These are phyloP conservation scores for Camarhynchus parvulus DNA, from an alignment of 2,113 vertebrate species.

Conservation along the genomic window DNA sequence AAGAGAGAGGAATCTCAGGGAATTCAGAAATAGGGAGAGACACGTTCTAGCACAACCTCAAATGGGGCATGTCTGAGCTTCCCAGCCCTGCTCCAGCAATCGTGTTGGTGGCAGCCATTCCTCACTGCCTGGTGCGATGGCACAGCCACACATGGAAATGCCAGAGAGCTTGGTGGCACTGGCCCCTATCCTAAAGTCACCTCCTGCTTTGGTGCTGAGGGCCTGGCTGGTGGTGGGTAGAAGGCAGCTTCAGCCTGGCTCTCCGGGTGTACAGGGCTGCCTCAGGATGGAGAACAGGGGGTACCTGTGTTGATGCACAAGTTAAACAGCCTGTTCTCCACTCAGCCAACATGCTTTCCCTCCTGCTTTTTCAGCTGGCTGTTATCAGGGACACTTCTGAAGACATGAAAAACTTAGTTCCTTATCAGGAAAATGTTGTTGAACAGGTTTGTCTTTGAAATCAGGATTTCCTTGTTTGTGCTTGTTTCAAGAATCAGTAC, in stretches of 20 bases:
- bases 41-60: not conserved
- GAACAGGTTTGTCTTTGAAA: not conserved
- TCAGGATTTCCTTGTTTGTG: not conserved
- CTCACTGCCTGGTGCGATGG: accelerated
- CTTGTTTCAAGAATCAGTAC: not conserved
- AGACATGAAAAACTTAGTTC: not conserved
- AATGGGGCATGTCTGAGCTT: constrained; percentile 1
- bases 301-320: accelerated
- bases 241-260: not conserved
- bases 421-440: not conserved
- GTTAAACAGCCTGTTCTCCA: not conserved
- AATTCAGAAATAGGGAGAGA: constrained; percentile 46
- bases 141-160: not conserved
- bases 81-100: not conserved
- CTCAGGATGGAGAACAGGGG: not conserved
- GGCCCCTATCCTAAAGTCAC: not conserved
- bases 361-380: not conserved
- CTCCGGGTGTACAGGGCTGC: accelerated
- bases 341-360: not conserved
- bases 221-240: accelerated
- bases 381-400: not conserved
- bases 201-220: not conserved
- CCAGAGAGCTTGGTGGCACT: not conserved
- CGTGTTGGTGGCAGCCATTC: not conserved
- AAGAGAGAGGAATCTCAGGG: constrained; percentile 31